A percentile compares a stretch with the other conserved stretches of the same genome.
These are phyloP conservation scores for Menidia menidia DNA, from an alignment of 2,797 vertebrate genomes.

Conservation along the genomic window DNA sequence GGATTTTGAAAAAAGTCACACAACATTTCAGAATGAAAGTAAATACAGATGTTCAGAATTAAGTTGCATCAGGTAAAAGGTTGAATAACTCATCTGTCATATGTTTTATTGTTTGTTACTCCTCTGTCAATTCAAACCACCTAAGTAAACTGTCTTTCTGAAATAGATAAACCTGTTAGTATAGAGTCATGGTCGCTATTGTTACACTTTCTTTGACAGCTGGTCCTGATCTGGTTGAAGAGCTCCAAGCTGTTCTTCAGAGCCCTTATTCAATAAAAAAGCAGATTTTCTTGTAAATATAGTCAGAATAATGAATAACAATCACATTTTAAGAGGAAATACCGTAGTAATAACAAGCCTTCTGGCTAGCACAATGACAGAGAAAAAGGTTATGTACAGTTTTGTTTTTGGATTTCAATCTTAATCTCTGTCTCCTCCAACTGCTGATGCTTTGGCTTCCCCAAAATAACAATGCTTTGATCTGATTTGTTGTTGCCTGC, in stretches of 20 bases:
- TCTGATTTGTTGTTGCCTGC: conserved; percentile 44
- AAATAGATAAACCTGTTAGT: no score
- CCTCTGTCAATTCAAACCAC: neutral
- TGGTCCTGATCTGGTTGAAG: neutral
- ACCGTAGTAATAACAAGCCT: neutral
- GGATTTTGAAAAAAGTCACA: conserved; percentile 13
- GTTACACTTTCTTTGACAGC: neutral
- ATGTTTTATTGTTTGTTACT: neutral
- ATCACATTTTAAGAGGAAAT: no score
- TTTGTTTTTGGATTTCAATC: neutral
- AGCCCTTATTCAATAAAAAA: neutral
- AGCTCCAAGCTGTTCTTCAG: neutral
- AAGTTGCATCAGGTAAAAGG: neutral
- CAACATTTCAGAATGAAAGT: neutral
- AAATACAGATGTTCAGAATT: conserved; percentile 1
- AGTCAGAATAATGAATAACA: neutral
- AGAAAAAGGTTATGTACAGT: neutral
- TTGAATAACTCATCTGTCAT: no score
- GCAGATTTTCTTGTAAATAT: neutral
- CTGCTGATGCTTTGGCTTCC: conserved; percentile 1
- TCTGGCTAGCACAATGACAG: neutral
- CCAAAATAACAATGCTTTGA: conserved; percentile 32
- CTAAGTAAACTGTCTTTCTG: neutral
- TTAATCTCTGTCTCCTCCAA: neutral
- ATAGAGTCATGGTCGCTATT: neutral